Evolutionary conservation across 2,888 invertebrate species (phyloP), one percentile per base, ranked within the genome.

Genomic region (Deilephila porcellus): DNA sequence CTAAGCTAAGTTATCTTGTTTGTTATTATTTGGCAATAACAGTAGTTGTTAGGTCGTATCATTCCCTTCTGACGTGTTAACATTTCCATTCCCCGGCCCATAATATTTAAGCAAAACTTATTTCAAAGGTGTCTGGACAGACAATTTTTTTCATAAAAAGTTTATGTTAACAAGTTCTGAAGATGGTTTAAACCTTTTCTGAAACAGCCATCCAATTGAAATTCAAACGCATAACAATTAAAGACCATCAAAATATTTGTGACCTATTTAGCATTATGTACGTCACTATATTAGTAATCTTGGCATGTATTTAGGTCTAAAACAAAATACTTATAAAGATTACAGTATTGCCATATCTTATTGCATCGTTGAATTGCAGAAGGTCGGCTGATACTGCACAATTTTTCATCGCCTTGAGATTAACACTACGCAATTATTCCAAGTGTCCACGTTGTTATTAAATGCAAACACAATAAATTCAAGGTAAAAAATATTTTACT

Each of bases 371-470:
- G 52, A 45, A 45, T 20, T 1, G 56, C 17, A 29, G 29, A 71
- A 71, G 70, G 70, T 59, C 56, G 11, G 34, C 34, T 53, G 59
- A 56, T 32, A 59, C 20, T 56, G 11, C 20, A 71, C 32, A 71
- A 56, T 59, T 71, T 32, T n/a, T n/a, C 14, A 59, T 71, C 19
- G 56, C 70, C 70, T 71, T 71, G 56, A 73, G 73, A 53, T 56
- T 71, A 59, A n/a, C 59, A 29, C 52, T 56, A 32, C 70, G 59
- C n/a, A 34, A 32, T 56, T 34, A 56, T 70, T 25, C 29, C 19
- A 70, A 59, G 53, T 71, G 14, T 25, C 17, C 67, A 67, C 25
- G 37, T 25, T 67, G 45, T 52, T 45, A 45, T 52, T 67, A 17
- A 25, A 45, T 67, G 25, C 1, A 17, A 14, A 14, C 25, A 17